Conservation (phyloP, 2,888 invertebrate genomes). For the Stenolophus ochropezus region DNA sequence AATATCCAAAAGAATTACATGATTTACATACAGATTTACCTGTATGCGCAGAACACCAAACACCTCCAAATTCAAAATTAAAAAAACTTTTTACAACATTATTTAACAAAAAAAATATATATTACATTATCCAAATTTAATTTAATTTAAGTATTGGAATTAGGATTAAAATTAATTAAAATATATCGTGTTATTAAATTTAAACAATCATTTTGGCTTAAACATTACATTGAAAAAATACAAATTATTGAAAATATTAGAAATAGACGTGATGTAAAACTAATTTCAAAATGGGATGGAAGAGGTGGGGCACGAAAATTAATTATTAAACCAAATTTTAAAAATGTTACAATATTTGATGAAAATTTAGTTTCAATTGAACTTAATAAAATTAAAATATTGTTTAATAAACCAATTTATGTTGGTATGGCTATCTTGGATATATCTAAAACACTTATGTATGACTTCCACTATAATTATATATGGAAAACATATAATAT, state of each 20-base stretch:
- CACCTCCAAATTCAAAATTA: no score
- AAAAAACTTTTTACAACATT: constrained; percentile 65
- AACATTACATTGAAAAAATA: constrained; percentile 66
- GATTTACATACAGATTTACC: constrained; percentile 66
- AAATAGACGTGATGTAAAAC: constrained; percentile 68
- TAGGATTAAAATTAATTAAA: constrained; percentile 65
- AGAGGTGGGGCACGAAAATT: no score
- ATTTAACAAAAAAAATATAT: constrained; percentile 66
- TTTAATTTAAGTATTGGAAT: constrained; percentile 65
- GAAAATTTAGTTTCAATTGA: constrained; percentile 68
- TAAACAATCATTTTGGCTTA: no score
- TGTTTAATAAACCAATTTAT: constrained; percentile 70
- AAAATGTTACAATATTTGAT: constrained; percentile 66
- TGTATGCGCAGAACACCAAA: constrained; percentile 66
- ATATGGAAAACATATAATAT: constrained; percentile 64
- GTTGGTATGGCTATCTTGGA: constrained; percentile 70
- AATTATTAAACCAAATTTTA: no score
- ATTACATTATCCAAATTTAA: constrained; percentile 66
- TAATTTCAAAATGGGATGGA: no score
- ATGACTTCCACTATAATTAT: no score
- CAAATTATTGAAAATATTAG: constrained; percentile 66
- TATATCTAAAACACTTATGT: constrained; percentile 69
- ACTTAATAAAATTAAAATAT: no score
- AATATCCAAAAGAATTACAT: constrained; percentile 63
- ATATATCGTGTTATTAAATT: no score